phyloP scores from a whole-genome alignment of 2,113 vertebrate genomes.

The Hyperoodon ampullatus region DNA sequence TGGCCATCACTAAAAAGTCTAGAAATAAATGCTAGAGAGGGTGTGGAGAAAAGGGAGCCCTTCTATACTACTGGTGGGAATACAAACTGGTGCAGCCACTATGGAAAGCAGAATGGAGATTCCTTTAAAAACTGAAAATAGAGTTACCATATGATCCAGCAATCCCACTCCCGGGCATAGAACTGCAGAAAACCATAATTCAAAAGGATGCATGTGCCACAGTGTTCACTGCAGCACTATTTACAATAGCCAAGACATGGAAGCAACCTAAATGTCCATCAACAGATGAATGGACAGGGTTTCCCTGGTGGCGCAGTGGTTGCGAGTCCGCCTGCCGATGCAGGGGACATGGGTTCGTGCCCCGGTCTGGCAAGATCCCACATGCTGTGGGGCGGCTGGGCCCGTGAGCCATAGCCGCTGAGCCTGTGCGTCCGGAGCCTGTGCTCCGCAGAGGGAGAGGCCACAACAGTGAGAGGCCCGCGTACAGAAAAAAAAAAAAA shows the following conservation, averaged over 20 bases:
- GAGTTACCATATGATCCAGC: not conserved
- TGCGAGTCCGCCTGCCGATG: no score
- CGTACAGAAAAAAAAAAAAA: no score
- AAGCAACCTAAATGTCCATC: not conserved
- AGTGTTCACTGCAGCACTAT: not conserved
- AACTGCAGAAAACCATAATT: no score
- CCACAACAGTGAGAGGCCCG: no score
- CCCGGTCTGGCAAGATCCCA: no score
- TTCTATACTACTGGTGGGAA: not conserved
- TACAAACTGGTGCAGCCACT: not conserved
- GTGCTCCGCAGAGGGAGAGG: no score
- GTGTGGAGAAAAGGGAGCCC: not conserved
- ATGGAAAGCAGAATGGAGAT: not conserved
- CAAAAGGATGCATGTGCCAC: not conserved
- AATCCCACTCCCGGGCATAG: not conserved
- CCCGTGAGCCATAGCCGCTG: no score
- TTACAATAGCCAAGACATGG: not conserved
- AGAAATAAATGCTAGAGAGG: not conserved
- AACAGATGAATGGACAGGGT: not conserved
- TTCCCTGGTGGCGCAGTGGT: no score
- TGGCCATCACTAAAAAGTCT: not conserved
- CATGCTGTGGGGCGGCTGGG: no score
- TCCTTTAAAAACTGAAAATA: not conserved
- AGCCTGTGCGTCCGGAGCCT: no score
- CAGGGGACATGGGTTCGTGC: no score